These are phyloP conservation scores for Ancistrus triradiatus DNA, from an alignment of 2,113 vertebrate species.

Conservation along the genomic window DNA sequence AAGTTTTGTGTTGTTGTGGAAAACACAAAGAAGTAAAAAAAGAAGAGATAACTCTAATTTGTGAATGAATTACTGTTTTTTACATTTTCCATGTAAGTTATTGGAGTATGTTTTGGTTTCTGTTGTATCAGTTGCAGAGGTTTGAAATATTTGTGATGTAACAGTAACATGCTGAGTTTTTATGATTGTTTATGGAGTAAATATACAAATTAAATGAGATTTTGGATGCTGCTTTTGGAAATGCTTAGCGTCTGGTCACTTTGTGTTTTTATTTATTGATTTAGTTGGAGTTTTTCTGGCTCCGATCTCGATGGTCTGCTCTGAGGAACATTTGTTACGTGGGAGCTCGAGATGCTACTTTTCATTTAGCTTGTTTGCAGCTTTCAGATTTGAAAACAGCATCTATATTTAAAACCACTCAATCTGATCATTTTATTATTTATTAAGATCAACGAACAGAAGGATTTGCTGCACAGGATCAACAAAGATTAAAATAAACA, in stretches of 20 bases:
- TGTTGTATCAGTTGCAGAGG: constrained; percentile 99
- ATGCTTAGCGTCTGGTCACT: constrained; percentile 36
- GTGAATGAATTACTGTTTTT: constrained; percentile 99
- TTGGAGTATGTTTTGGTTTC: constrained; percentile 98
- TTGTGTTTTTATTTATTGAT: no score
- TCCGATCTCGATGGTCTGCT: no score
- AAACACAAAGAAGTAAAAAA: constrained; percentile 83
- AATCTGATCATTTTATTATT: no score
- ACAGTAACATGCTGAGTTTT: constrained; percentile 99
- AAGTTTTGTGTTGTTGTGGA: constrained; percentile 99
- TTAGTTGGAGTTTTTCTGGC: no score
- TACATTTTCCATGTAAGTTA: constrained; percentile 99
- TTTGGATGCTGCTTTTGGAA: constrained; percentile 94
- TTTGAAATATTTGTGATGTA: constrained; percentile 99
- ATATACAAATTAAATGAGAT: constrained; percentile 98
- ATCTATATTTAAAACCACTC: no score
- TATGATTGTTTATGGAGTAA: constrained; percentile 99
- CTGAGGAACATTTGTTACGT: constrained; percentile 21
- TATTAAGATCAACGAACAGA: no score
- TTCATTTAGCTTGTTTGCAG: constrained; percentile 6
- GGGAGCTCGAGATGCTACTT: neutral
- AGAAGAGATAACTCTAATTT: constrained; percentile 76
- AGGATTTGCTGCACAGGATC: no score
- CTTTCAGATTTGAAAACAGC: neutral
- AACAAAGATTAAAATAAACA: no score